These are phyloP conservation scores for Heliothis virescens DNA, from an alignment of 1,140 invertebrate genomes.

Conservation along the genomic window DNA sequence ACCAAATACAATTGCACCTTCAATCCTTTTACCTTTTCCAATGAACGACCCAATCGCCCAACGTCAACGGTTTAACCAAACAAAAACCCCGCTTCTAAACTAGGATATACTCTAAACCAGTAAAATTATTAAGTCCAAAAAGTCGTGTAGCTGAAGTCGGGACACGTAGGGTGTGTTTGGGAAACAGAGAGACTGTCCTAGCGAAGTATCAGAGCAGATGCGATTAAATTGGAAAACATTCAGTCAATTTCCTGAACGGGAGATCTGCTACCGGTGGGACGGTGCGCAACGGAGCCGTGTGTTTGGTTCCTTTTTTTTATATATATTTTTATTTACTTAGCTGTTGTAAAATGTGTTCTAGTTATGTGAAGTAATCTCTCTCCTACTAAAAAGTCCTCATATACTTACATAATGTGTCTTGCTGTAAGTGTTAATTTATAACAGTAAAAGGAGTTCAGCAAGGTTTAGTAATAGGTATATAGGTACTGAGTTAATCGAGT, in stretches of 20 bases:
- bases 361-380: too few relatives aligned
- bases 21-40: too few relatives aligned
- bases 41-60: too few relatives aligned
- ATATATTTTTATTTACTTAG: background rate
- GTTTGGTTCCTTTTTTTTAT: background rate
- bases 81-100: background rate
- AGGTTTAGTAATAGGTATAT: too few relatives aligned
- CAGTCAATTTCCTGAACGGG: slow-evolving; percentile 84
- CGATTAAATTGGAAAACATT: slow-evolving; percentile 86
- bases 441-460: too few relatives aligned
- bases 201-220: slow-evolving; percentile 78
- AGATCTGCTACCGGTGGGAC: slow-evolving; percentile 65
- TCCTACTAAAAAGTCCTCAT: too few relatives aligned
- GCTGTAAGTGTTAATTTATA: too few relatives aligned
- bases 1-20: too few relatives aligned
- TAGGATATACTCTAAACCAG: slow-evolving; percentile 30
- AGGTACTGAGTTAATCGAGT: too few relatives aligned
- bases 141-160: slow-evolving; percentile 33
- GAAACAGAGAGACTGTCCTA: slow-evolving; percentile 40
- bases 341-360: too few relatives aligned
- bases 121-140: slow-evolving; percentile 44
- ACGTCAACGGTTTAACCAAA: background rate
- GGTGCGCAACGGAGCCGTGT: slow-evolving; percentile 54
- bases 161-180: slow-evolving; percentile 45
- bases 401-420: too few relatives aligned